Conservation (phyloP, 2,113 vertebrate genomes). For the Etheostoma spectabile region DNA sequence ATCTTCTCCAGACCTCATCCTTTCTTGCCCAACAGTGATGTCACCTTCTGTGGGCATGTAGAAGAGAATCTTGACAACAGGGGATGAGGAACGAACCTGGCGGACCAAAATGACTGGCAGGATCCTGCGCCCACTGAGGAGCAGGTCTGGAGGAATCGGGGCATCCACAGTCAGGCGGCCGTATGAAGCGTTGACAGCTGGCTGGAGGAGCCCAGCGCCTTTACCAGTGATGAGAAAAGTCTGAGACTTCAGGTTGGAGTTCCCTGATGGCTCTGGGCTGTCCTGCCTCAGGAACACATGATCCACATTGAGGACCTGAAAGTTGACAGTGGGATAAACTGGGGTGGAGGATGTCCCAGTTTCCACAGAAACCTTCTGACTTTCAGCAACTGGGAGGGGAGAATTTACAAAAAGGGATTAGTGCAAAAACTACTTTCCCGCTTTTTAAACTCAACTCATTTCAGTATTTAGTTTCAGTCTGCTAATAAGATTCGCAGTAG, state of each 20-base stretch:
- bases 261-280: slow-evolving; percentile 84
- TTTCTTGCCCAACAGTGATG: slow-evolving; percentile 35
- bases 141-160: slow-evolving; percentile 84
- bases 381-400: slow-evolving; percentile 76
- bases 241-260: slow-evolving; percentile 87
- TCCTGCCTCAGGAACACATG: slow-evolving; percentile 90
- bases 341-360: slow-evolving; percentile 79
- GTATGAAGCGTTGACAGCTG: slow-evolving; percentile 87
- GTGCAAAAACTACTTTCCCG: not conserved
- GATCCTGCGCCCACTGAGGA: slow-evolving; percentile 86
- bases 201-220: slow-evolving; percentile 69
- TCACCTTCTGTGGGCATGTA: slow-evolving; percentile 84
- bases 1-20: slow-evolving; percentile 43
- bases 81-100: slow-evolving; percentile 86
- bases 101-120: slow-evolving; percentile 84
- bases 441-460: not conserved
- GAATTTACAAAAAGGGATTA: slow-evolving; percentile 24
- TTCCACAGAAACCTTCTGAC: slow-evolving; percentile 84
- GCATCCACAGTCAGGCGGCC: slow-evolving; percentile 88
- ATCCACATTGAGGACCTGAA: slow-evolving; percentile 86
- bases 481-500: not conserved
- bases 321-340: slow-evolving; percentile 87
- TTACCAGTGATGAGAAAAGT: slow-evolving; percentile 88
- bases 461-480: not conserved
- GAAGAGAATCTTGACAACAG: slow-evolving; percentile 89